These are phyloP conservation scores for Ctenomys sociabilis DNA, from an alignment of 2,113 vertebrate genomes.

Conservation along the genomic window DNA sequence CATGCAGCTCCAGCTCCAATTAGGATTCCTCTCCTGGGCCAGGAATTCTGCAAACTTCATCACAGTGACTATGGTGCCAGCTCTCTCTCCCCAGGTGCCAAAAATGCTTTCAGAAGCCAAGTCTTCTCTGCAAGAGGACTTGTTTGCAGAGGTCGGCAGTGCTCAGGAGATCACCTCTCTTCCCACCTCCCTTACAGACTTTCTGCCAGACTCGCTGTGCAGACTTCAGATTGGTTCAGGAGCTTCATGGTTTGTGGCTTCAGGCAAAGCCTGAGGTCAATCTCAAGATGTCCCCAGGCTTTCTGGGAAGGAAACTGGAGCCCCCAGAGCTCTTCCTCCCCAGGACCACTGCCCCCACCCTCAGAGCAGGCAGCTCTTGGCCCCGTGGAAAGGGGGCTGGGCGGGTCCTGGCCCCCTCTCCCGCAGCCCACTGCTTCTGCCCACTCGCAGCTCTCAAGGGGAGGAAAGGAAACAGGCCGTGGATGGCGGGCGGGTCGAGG, in stretches of 20 bases:
- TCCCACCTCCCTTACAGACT: accelerated
- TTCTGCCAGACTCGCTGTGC: accelerated
- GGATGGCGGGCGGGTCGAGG: no score
- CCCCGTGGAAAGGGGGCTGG: no score
- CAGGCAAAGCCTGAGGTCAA: accelerated
- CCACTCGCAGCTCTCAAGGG: not conserved
- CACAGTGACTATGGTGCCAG: accelerated
- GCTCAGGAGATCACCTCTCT: no score
- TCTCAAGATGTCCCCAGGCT: accelerated
- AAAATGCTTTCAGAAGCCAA: accelerated
- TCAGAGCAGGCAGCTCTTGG: not conserved
- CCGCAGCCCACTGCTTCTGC: not conserved
- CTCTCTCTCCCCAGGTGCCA: accelerated
- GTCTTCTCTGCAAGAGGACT: not conserved
- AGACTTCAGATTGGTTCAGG: not conserved
- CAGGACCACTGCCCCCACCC: accelerated
- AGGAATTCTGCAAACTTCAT: not conserved
- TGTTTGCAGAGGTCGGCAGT: not conserved
- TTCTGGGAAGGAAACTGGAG: not conserved
- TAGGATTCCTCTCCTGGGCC: not conserved
- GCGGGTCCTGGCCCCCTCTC: not conserved
- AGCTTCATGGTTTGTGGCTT: not conserved
- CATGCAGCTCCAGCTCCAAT: accelerated
- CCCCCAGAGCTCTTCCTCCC: not conserved
- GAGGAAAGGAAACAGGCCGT: not conserved